Evolutionary conservation across 2,113 vertebrate genomes (phyloP), one percentile per base, ranked within the genome.

Genomic region (Callipepla californica): DNA sequence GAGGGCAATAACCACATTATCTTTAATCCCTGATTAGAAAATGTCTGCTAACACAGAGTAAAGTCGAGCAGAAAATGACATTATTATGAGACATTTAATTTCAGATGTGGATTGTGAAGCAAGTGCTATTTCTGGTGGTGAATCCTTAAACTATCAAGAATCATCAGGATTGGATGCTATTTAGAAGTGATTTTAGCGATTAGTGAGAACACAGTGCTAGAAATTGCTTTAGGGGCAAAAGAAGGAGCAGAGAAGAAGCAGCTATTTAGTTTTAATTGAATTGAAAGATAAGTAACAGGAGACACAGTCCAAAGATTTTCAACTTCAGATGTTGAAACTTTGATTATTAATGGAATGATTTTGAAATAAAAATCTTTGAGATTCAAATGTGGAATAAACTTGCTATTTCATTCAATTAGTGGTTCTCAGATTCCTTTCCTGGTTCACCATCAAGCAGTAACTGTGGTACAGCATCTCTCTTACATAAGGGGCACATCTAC

Each of bases 111-210:
- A 40, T 48, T 62, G n/a, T 17, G 13, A 91, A 79, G 58, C 21
- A 81, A 81, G 67, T 80, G 9, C 10, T 85, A 6, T 79, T 95
- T 76, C 81, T 91, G 15, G 9, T 42, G 30, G 51, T 38, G 45
- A 93, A 89, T 53, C 11, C 87, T 95, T 77, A 76, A 93, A 78
- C 34, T 68, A 94, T 61, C 58, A 72, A 4, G 74, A 92, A 16
- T 14, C 48, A 87, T 73, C 45, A 91, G 48, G 75, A 94, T 82
- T 16, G 13, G n/a, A 82, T 80, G 40, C 23, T 70, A 77, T 74
- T 87, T 69, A 93, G 55, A 85, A 69, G 58, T 53, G 18, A 91
- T 69, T 69, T 91, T 85, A 91, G 45, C 73, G 77, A 95, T 83
- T 87, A 82, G 23, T 20, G 21, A 83, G 32, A 57, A 87, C 42